Percentiles rank a stretch among this genome's conserved stretches.
Conservation (phyloP, 2,797 vertebrate species). For the Pempheris klunzingeri region DNA sequence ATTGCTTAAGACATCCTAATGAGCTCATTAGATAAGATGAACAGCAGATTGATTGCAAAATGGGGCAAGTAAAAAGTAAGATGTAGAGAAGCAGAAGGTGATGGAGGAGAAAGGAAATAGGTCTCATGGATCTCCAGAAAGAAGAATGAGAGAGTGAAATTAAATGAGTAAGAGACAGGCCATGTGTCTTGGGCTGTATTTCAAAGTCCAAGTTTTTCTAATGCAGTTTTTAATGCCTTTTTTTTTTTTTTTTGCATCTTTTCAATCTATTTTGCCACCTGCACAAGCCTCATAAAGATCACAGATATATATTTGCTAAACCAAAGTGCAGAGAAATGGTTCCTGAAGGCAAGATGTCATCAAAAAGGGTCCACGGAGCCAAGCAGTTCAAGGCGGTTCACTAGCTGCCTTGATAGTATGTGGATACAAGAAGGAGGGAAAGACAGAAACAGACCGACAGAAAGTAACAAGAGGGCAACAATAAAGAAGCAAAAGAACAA, state of each 20-base stretch:
- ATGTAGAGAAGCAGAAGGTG: conserved; percentile 74
- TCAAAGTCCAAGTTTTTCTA: conserved; percentile 21
- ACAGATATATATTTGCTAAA: conserved; percentile 2
- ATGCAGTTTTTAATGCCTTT: too few species aligned
- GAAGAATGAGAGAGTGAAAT: conserved; percentile 63
- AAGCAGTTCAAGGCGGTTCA: conserved; percentile 23
- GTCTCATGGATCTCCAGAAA: conserved; percentile 74
- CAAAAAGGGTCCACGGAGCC: conserved; percentile 12
- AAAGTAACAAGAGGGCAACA: conserved; percentile 9
- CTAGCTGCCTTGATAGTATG: conserved; percentile 22
- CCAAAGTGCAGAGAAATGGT: neutral
- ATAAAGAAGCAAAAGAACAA: conserved; percentile 44
- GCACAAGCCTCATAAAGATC: neutral
- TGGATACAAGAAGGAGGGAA: conserved; percentile 9
- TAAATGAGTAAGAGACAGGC: conserved; percentile 63
- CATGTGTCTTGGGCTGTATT: conserved; percentile 42
- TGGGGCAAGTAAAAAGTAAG: conserved; percentile 74
- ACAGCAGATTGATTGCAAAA: conserved; percentile 81
- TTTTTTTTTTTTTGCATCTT: conserved; percentile 21
- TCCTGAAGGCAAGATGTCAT: conserved; percentile 19
- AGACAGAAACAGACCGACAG: neutral
- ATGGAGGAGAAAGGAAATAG: conserved; percentile 83
- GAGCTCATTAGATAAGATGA: conserved; percentile 82
- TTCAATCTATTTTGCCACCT: conserved; percentile 21
- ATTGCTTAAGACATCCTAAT: conserved; percentile 81